A percentile compares a stretch with the other conserved stretches of the same genome.
Conservation (phyloP, 1,140 invertebrate species). For the Drosophila watanabei region DNA sequence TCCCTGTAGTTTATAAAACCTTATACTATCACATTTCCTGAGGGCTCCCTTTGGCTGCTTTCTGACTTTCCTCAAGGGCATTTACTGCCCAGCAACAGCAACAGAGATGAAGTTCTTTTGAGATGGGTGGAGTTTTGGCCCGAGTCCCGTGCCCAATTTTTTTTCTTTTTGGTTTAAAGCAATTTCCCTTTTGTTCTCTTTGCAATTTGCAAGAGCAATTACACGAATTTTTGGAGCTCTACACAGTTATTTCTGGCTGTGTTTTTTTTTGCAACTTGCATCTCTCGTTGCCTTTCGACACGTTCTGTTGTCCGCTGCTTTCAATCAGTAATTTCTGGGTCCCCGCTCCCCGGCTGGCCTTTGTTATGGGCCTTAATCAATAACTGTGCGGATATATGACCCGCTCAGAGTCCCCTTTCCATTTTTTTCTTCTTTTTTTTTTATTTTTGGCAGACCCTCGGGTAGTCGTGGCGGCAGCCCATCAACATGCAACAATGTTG, state of each 20-base stretch:
- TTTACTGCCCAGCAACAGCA: conserved; percentile 12
- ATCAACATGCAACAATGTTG: conserved; percentile 78
- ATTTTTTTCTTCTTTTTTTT: background rate
- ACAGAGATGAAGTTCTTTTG: conserved; percentile 3
- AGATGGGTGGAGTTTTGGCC: conserved; percentile 25
- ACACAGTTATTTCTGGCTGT: conserved; percentile 50
- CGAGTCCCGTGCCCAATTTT: conserved; percentile 36
- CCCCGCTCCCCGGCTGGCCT: conserved; percentile 19
- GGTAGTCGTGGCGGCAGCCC: conserved; percentile 69
- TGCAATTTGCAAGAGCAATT: conserved; percentile 71
- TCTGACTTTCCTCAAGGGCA: conserved; percentile 70
- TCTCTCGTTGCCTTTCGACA: conserved; percentile 44
- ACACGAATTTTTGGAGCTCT: conserved; percentile 59
- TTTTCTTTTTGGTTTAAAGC: background rate
- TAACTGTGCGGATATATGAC: conserved; percentile 63
- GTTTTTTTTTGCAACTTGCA: conserved; percentile 9
- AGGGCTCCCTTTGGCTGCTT: background rate
- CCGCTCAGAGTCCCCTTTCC: conserved; percentile 1
- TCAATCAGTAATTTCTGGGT: conserved; percentile 74
- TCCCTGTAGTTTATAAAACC: background rate
- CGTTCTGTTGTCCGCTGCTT: conserved; percentile 42
- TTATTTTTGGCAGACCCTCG: conserved; percentile 2
- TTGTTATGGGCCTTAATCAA: conserved; percentile 80
- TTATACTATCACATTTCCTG: background rate
- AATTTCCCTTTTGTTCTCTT: conserved; percentile 41